These are phyloP conservation scores for Cyphomyrmex costatus DNA, from an alignment of 1,140 invertebrate species.

Conservation along the genomic window DNA sequence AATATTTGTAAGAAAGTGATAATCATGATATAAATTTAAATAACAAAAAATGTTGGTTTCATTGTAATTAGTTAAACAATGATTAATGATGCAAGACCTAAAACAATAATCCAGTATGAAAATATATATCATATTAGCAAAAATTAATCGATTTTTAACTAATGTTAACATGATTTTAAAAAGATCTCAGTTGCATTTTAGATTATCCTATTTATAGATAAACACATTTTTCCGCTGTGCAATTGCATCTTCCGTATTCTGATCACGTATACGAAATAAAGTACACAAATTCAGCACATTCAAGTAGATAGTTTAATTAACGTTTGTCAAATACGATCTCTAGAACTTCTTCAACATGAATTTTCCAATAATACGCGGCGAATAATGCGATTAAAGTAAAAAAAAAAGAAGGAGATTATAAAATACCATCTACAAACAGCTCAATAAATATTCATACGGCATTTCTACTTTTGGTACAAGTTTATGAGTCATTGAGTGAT, in stretches of 20 bases:
- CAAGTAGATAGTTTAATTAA: constrained; percentile 73
- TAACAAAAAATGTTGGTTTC: background rate
- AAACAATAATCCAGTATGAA: background rate
- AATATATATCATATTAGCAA: background rate
- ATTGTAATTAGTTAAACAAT: background rate
- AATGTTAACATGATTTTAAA: constrained; percentile 1
- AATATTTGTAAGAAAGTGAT: background rate
- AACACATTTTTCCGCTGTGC: background rate
- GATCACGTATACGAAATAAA: background rate
- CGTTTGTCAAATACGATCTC: constrained; percentile 60
- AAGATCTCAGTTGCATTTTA: no score
- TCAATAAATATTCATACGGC: no score
- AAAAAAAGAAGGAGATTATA: no score
- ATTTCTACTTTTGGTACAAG: no score
- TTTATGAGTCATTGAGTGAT: no score
- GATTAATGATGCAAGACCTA: background rate
- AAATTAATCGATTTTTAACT: background rate
- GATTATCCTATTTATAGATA: background rate
- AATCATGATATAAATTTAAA: background rate
- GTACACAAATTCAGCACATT: constrained; percentile 43
- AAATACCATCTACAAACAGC: no score
- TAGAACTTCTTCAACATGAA: constrained; percentile 27
- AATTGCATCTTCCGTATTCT: constrained; percentile 9
- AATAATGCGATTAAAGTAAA: constrained; percentile 69
- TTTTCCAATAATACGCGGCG: background rate